Conservation (phyloP, 2,797 vertebrate species). For the Uromys caudimaculatus region DNA sequence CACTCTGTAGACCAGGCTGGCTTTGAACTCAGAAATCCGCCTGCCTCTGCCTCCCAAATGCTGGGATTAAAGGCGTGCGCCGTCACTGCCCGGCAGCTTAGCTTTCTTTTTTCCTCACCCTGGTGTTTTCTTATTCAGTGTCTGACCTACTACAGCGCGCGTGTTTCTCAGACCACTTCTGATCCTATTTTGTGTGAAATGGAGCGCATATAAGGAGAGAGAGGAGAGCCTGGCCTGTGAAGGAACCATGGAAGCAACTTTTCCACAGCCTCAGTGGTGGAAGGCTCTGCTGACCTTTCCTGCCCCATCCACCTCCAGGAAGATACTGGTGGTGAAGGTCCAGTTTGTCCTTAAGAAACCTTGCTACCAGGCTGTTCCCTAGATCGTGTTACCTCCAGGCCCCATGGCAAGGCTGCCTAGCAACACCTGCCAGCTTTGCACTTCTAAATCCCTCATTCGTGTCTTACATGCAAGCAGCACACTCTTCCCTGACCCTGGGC, state of each 20-base stretch:
- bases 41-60: too few relatives aligned
- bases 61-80: too few relatives aligned
- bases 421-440: conserved; percentile 59
- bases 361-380: conserved; percentile 29
- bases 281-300: neutral
- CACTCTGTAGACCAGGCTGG: too few relatives aligned
- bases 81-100: too few relatives aligned
- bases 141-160: neutral
- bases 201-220: neutral
- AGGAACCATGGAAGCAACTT: neutral
- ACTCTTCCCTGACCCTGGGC: neutral
- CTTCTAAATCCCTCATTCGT: conserved; percentile 74
- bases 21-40: too few relatives aligned
- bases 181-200: neutral
- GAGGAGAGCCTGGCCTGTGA: neutral
- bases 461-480: conserved; percentile 8
- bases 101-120: neutral
- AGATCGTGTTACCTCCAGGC: conserved; percentile 67
- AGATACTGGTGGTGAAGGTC: neutral
- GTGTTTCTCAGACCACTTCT: conserved; percentile 9
- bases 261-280: neutral
- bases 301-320: neutral
- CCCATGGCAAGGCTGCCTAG: conserved; percentile 70
- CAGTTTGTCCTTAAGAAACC: conserved; percentile 65
- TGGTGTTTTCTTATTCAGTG: neutral